phyloP scores from a whole-genome alignment of 2,888 invertebrate genomes.

The Eubasilissa splendida region DNA sequence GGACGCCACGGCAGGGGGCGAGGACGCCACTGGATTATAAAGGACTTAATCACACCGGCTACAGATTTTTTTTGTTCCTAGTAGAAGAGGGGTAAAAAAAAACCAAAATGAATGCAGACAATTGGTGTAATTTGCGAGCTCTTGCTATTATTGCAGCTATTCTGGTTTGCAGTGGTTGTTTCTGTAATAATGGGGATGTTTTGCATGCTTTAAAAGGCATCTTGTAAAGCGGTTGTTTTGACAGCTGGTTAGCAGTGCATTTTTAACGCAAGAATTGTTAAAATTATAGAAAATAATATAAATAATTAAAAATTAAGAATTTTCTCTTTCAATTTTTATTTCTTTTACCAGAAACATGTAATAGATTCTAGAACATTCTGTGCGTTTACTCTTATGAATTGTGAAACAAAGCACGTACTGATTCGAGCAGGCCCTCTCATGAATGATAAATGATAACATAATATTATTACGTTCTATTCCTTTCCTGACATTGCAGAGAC shows the following conservation, averaged over 20 bases:
- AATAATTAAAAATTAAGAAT: neutral
- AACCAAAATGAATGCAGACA: constrained; percentile 20
- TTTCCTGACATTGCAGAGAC: constrained; percentile 22
- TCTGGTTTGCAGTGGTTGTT: constrained; percentile 20
- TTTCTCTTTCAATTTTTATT: neutral
- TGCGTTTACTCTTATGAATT: neutral
- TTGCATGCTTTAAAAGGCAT: neutral
- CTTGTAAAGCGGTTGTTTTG: constrained; percentile 7
- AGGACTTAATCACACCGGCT: constrained; percentile 48
- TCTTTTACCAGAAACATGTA: too few species aligned
- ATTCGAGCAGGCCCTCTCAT: constrained; percentile 14
- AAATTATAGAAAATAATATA: neutral
- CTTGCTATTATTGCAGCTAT: constrained; percentile 38
- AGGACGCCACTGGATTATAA: constrained; percentile 46
- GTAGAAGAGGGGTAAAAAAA: constrained; percentile 10
- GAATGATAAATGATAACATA: constrained; percentile 14
- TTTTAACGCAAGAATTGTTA: neutral
- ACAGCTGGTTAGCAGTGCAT: neutral
- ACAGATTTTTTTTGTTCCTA: constrained; percentile 34
- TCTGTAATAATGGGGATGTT: constrained; percentile 10
- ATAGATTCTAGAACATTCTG: too few species aligned
- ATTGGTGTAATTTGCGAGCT: constrained; percentile 37
- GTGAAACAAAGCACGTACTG: constrained; percentile 25
- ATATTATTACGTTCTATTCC: constrained; percentile 10
- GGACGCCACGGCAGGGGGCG: constrained; percentile 34